Percentiles rank a stretch among this genome's conserved stretches.
phyloP scores from a whole-genome alignment of 2,797 vertebrate species.

The Oophaga sylvatica region DNA sequence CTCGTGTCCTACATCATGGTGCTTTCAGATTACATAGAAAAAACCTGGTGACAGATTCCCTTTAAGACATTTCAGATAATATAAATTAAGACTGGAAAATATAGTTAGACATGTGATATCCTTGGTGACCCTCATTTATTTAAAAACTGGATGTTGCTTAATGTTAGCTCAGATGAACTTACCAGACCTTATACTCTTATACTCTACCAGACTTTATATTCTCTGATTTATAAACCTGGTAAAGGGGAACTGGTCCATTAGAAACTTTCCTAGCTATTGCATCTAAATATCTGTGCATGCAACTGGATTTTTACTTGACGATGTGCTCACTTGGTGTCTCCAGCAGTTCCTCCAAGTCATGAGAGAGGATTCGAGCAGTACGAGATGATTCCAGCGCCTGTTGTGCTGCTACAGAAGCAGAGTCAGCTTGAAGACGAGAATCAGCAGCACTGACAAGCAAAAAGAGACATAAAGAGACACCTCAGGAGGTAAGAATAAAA shows the following conservation, averaged over 20 bases:
- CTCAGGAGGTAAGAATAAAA: background rate
- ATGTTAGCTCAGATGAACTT: background rate
- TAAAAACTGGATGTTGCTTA: background rate
- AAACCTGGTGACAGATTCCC: no score
- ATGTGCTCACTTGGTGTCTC: conserved; percentile 67
- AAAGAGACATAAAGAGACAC: conserved; percentile 28
- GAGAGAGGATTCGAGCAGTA: conserved; percentile 72
- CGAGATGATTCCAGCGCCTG: conserved; percentile 72
- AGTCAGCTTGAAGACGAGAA: conserved; percentile 71
- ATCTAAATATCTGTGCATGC: background rate
- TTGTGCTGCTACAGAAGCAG: conserved; percentile 70
- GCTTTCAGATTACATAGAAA: no score
- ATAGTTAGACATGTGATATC: background rate
- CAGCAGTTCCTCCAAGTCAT: conserved; percentile 73
- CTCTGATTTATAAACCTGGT: background rate
- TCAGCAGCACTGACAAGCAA: conserved; percentile 69
- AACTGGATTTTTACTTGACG: background rate
- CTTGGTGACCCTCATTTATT: background rate
- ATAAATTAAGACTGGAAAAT: background rate
- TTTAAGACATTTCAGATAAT: no score
- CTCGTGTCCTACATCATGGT: no score
- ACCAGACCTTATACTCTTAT: background rate
- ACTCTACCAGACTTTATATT: background rate
- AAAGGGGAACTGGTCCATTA: background rate
- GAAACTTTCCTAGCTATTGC: background rate